A percentile compares a stretch with the other conserved stretches of the same genome.
These are phyloP conservation scores for Ditylenchus dipsaci DNA, from an alignment of 1,140 invertebrate genomes.

Conservation along the genomic window DNA sequence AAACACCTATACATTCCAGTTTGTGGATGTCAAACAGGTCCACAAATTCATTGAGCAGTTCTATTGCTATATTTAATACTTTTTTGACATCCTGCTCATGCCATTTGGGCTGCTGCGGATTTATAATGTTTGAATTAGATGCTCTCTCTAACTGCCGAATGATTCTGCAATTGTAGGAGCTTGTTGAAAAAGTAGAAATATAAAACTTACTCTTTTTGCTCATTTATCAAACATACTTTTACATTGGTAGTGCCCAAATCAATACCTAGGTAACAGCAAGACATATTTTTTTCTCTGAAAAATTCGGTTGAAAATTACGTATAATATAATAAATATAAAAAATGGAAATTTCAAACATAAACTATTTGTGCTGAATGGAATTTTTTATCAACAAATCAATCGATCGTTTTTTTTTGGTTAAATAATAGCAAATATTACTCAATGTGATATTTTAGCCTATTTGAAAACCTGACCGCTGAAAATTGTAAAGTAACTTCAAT, in stretches of 20 bases:
- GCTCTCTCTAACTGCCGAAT: background rate
- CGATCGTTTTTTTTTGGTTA: no score
- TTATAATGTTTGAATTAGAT: background rate
- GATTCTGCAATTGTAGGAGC: conserved; percentile 3
- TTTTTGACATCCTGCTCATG: conserved; percentile 28
- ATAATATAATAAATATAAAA: no score
- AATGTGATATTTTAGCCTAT: no score
- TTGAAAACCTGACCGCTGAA: no score
- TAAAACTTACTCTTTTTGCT: conserved; percentile 20
- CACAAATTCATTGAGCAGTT: no score
- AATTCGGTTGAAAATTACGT: no score
- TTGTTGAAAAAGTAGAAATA: background rate
- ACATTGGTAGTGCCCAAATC: conserved; percentile 27
- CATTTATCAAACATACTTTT: conserved; percentile 25
- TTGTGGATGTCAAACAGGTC: background rate
- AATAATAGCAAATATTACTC: no score
- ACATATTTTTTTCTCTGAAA: no score
- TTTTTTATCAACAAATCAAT: no score
- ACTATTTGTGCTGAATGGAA: no score
- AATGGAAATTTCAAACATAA: no score
- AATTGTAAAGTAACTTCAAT: no score
- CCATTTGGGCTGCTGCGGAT: background rate
- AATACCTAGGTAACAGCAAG: conserved; percentile 2
- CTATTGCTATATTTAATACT: background rate
- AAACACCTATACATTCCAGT: conserved; percentile 1